Evolutionary conservation across 1,140 invertebrate species (phyloP).

Genomic region (Aradophagus sp.): DNA sequence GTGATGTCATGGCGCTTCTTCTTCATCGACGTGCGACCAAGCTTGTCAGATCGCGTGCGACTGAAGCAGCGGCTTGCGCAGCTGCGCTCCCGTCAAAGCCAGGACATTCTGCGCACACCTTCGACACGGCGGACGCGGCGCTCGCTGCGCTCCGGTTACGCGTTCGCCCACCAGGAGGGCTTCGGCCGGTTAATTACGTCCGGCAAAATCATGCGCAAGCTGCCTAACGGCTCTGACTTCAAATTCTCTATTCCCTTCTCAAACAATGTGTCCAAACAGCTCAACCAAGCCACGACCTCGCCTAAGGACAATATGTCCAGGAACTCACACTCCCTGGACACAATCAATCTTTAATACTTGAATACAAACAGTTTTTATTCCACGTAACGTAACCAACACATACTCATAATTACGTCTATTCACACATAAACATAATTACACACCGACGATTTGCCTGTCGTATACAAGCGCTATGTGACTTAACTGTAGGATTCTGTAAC

Average conservation of each 20-base stretch:
- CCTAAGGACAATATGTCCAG: slow-evolving; percentile 71
- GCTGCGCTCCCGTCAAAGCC: slow-evolving; percentile 81
- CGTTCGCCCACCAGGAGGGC: slow-evolving; percentile 97
- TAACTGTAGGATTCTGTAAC: no score
- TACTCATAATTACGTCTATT: not conserved
- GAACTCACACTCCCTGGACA: slow-evolving; percentile 79
- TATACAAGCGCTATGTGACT: slow-evolving; percentile 39
- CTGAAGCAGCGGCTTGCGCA: slow-evolving; percentile 85
- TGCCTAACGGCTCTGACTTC: slow-evolving; percentile 79
- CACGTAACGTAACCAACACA: not conserved
- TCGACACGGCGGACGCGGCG: slow-evolving; percentile 89
- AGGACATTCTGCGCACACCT: slow-evolving; percentile 87
- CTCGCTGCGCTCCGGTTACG: slow-evolving; percentile 96
- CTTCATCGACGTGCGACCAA: slow-evolving; percentile 90
- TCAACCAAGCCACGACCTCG: slow-evolving; percentile 70
- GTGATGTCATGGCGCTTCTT: slow-evolving; percentile 96
- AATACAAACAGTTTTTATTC: slow-evolving; percentile 1
- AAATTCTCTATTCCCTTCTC: slow-evolving; percentile 73
- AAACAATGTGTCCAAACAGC: slow-evolving; percentile 70
- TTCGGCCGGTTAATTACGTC: slow-evolving; percentile 98
- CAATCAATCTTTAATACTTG: slow-evolving; percentile 76
- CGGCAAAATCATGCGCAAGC: slow-evolving; percentile 95
- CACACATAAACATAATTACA: slow-evolving; percentile 3
- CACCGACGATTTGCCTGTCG: slow-evolving; percentile 9
- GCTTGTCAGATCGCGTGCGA: slow-evolving; percentile 92